Conservation (phyloP, 2,888 invertebrate genomes). For the Cheilosia variabilis region DNA sequence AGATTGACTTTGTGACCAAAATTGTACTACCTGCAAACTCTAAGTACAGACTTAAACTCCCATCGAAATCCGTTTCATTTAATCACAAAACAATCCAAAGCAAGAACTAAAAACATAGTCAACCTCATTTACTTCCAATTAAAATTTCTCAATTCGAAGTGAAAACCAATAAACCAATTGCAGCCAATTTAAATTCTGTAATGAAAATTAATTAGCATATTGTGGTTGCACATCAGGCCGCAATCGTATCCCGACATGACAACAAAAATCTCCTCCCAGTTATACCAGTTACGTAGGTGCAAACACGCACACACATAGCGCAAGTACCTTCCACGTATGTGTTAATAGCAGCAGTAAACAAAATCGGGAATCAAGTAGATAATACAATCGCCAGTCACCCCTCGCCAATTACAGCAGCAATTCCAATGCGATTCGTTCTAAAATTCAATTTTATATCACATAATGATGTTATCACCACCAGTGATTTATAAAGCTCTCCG, state of each 20-base stretch:
- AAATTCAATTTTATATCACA: slow-evolving; percentile 73
- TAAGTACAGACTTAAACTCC: neutral
- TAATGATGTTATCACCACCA: slow-evolving; percentile 71
- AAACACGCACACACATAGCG: neutral
- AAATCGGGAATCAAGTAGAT: slow-evolving; percentile 49
- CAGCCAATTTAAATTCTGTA: slow-evolving; percentile 66
- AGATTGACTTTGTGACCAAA: too few species aligned
- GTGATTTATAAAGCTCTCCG: slow-evolving; percentile 61
- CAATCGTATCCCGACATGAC: slow-evolving; percentile 30
- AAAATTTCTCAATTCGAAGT: slow-evolving; percentile 49
- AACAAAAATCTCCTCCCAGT: slow-evolving; percentile 35
- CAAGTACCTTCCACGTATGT: slow-evolving; percentile 23
- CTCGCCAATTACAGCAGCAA: slow-evolving; percentile 59
- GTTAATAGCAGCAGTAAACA: slow-evolving; percentile 60
- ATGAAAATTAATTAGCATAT: slow-evolving; percentile 74
- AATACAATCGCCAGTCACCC: slow-evolving; percentile 45
- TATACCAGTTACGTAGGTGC: neutral
- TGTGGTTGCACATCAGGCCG: slow-evolving; percentile 63
- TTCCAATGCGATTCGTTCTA: slow-evolving; percentile 60
- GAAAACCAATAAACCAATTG: slow-evolving; percentile 73
- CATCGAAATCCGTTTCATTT: neutral
- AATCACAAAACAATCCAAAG: neutral
- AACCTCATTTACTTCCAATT: slow-evolving; percentile 48
- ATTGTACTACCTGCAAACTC: too few species aligned
- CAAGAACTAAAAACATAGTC: neutral